These are phyloP conservation scores for Zygogramma bicolorata DNA, from an alignment of 2,888 invertebrate genomes.

Conservation along the genomic window DNA sequence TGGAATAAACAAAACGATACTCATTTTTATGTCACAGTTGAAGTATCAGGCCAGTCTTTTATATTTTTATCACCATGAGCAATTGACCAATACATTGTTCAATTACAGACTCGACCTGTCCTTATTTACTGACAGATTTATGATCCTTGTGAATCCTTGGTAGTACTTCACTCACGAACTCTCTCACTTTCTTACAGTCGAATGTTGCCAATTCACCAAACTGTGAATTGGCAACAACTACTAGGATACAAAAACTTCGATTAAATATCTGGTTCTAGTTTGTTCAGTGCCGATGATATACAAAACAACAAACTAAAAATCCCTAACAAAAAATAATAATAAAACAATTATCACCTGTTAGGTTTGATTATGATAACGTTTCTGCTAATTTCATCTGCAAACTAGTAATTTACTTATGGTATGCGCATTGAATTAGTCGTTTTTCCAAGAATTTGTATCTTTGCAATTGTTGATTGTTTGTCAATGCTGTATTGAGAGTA, in stretches of 20 bases:
- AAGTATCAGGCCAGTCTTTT: too few species aligned
- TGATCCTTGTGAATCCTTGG: too few species aligned
- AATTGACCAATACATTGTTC: too few species aligned
- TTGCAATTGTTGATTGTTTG: neutral
- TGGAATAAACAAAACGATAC: too few species aligned
- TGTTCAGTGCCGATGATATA: conserved; percentile 2
- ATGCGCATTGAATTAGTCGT: neutral
- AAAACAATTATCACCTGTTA: conserved; percentile 5
- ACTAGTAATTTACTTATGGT: neutral
- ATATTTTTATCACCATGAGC: too few species aligned
- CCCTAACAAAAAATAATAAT: neutral
- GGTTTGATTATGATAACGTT: conserved; percentile 3
- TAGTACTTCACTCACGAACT: too few species aligned
- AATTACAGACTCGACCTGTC: too few species aligned
- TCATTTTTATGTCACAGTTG: too few species aligned
- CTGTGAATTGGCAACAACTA: too few species aligned
- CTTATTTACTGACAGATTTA: too few species aligned
- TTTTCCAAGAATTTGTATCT: neutral
- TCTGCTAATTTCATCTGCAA: neutral
- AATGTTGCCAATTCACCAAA: too few species aligned
- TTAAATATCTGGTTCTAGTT: neutral
- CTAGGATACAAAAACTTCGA: neutral
- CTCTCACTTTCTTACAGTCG: too few species aligned
- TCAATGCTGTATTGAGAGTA: neutral
- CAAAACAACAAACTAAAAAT: neutral